Base-by-base conservation (phyloP, 1,140 invertebrate genomes). In the Pogonomyrmex barbatus region DNA sequence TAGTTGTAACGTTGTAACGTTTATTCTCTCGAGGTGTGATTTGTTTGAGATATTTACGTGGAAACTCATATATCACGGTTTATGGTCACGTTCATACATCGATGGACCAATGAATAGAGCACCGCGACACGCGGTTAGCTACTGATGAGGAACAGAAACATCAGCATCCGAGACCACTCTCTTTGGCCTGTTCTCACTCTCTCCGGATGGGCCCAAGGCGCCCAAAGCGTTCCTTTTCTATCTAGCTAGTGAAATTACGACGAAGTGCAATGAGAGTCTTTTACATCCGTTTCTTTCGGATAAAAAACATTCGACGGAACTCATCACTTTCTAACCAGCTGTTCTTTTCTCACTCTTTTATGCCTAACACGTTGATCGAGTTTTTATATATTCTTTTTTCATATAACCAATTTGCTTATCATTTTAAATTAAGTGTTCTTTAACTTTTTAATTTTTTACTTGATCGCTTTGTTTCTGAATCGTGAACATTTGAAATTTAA, bases 121-220 rank as follows among this genome's bases (percentile, higher is more conserved):
- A 91, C 78, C 90, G 86, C 90, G 92, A 88, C 78, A 88, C 75
- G 78, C 89, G 79, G 84, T 88, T 92, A 92, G 92, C 93, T 93
- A 93, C 93, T 93, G 93, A 93, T 92, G 91, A 93, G 91, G 87
- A 93, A 92, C 91, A 87, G 92, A 92, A 92, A 88, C 68, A 91
- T 90, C 89, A 90, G 92, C 91, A 88, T 92, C 87, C 85, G 78
- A 90, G 63, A 87, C 73, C 86, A 89, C 91, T 92, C 91, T 91
- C 86, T 85, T 88, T 63, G 36, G 52, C 45, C 50, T 36, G 45
- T 73, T 50, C 85, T 86, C 78, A 82, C 85, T 86, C 85, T 86
- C 85, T 71, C 85, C 73, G 45, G 60, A 79, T 65, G 47, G 82
- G 60, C 9, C 73, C 73, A 79, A 52, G 52, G 8, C 17, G 33